Evolutionary conservation across 2,797 vertebrate species (phyloP), one percentile per base, ranked within the genome.

Genomic region (Anguilla pacifica): DNA sequence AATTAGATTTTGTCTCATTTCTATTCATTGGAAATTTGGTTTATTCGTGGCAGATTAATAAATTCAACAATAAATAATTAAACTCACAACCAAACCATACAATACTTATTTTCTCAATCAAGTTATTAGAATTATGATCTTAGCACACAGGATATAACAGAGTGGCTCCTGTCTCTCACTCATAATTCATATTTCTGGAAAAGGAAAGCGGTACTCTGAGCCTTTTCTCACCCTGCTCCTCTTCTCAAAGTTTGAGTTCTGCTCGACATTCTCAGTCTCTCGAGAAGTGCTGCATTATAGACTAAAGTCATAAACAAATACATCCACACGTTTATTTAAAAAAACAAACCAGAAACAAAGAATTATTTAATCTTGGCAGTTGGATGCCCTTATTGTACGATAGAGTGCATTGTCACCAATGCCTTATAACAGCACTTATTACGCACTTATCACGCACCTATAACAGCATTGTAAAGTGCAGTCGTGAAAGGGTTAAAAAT

Each of bases 401-500:
- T 55, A 84, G 86, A 81, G 70, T 89, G 87, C 91, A 92, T 91
- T 90, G 89, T 83, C 87, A 89, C 90, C 92, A 93, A 89, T 90
- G 92, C 92, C 88, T 88, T 90, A 89, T 93, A 93, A 90, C 89
- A 35, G 35, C 35, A 35, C 35, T 35, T 35, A 35, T 35, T 35
- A 35, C 35, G 35, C 35, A 35, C 35, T 1, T 31, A 31, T 31
- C 31, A 31, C 31, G 31, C 31, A 89, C 86, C 89, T 87, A 84
- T 87, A 87, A 86, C 19, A 89, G 86, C 90, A 74, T 79, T 90
- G 91, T 94, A 94, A 95, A 93, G 94, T 96, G 94, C 94, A 90
- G 92, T 90, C 93, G 93, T 95, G 92, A 94, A 89, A 61, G 86
- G 91, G 91, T 92, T 89, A 91, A 91, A 90, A 91, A 90, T 91